Evolutionary conservation across 2,113 vertebrate genomes (phyloP), one percentile per base, ranked within the genome.

Genomic region (Perca fluviatilis): DNA sequence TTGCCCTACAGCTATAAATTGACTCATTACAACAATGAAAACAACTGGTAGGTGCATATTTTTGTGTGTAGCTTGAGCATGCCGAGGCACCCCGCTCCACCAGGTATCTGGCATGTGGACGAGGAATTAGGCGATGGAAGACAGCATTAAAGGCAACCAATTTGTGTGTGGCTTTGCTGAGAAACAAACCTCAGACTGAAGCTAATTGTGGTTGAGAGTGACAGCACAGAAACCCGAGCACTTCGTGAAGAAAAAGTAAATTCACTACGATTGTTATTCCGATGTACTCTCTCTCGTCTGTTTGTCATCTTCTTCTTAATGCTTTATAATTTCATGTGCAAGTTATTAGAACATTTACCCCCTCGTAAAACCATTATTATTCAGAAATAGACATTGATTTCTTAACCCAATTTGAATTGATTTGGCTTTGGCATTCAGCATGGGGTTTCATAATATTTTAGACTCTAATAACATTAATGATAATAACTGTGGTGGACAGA

Each of bases 1-100:
- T 53, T 82, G 27, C 57, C 58, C 5, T 69, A 19, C 36, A 81
- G 82, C 61, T 79, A 57, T 70, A 50, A 70, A 77, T 62, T 50
- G 75, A 88, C 23, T 73, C 27, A 74, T 77, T 81, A 58, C 43
- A 67, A 65, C 56, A 70, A 79, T 25, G 14, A 74, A 43, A 72
- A 54, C 63, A 23, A 25, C n/a, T 21, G 51, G 23, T 57, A 63
- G 64, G 64, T 82, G 27, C 25, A 50, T 18, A 30, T 67, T 25
- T 33, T 16, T 18, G n/a, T 66, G 25, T 51, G 69, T 73, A 61
- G 73, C 64, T 57, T 63, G 50, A 79, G 66, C 7, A 15, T 67
- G 57, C 72, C 36, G 33, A 27, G 54, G 40, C 56, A 8, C 46
- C 11, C 4, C 5, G 13, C n/a, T 57, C 61, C 43, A 43, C 71